phyloP scores from a whole-genome alignment of 2,888 invertebrate genomes.

The Alviniconcha strummeri region DNA sequence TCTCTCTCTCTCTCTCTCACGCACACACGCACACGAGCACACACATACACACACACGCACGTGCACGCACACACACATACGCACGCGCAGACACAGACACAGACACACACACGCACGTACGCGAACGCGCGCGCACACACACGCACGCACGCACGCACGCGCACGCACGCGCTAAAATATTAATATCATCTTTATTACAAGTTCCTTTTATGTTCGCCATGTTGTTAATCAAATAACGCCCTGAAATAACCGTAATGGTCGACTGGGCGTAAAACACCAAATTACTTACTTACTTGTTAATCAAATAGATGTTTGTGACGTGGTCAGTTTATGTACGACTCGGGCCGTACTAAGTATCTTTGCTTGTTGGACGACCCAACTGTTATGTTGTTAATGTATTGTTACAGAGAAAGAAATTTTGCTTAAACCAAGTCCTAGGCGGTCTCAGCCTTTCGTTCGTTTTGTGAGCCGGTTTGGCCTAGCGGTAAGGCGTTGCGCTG shows the following conservation, averaged over 20 bases:
- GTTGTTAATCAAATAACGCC: not conserved
- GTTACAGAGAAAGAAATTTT: too few relatives aligned
- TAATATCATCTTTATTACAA: not conserved
- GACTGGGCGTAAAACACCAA: not conserved
- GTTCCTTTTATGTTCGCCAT: not conserved
- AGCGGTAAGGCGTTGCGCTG: too few relatives aligned
- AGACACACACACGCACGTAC: slow-evolving; percentile 11
- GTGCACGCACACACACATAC: not conserved
- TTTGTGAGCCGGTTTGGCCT: too few relatives aligned
- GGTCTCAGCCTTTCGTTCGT: too few relatives aligned
- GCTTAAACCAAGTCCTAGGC: too few relatives aligned
- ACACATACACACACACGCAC: not conserved
- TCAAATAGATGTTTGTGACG: too few relatives aligned
- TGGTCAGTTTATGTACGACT: too few relatives aligned
- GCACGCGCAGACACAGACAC: not conserved
- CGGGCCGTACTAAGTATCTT: too few relatives aligned
- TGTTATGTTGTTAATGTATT: too few relatives aligned
- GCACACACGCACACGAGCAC: too few relatives aligned
- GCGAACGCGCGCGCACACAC: not conserved
- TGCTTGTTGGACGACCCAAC: too few relatives aligned
- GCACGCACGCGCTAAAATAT: not conserved
- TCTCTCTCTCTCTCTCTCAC: not conserved
- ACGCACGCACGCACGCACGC: not conserved
- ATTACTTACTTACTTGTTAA: too few relatives aligned
- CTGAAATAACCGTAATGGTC: not conserved